Conservation (phyloP, 2,797 vertebrate species). For the Semaprochilodus insignis region DNA sequence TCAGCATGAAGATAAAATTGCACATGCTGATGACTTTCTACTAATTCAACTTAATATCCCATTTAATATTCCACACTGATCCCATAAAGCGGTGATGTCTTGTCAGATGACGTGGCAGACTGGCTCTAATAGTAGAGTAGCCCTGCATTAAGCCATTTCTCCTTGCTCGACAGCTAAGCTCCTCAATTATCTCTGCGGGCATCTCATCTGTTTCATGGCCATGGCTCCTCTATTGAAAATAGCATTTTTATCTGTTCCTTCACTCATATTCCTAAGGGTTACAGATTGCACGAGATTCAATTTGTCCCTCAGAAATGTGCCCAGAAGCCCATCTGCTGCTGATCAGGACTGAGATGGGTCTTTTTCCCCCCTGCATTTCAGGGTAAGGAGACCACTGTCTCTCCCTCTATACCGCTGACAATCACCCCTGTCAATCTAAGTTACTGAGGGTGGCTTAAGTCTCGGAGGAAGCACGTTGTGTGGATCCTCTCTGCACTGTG, state of each 20-base stretch:
- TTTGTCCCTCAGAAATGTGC: conserved; percentile 74
- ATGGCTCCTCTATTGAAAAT: conserved; percentile 58
- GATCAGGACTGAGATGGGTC: conserved; percentile 69
- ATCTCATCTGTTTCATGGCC: conserved; percentile 68
- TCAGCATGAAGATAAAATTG: not conserved
- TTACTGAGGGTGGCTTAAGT: conserved; percentile 52
- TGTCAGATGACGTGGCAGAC: conserved; percentile 2
- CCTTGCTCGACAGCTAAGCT: conserved; percentile 45
- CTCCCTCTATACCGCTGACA: conserved; percentile 62
- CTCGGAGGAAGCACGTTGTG: conserved; percentile 65
- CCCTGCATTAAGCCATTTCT: conserved; percentile 35
- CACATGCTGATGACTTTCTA: not conserved
- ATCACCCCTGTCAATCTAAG: conserved; percentile 75
- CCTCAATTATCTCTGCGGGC: conserved; percentile 69
- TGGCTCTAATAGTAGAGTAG: conserved; percentile 42
- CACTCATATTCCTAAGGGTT: conserved; percentile 68
- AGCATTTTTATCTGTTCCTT: conserved; percentile 65
- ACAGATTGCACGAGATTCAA: conserved; percentile 77
- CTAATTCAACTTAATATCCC: conserved; percentile 11
- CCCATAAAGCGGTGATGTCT: conserved; percentile 4
- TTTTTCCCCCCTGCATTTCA: conserved; percentile 55
- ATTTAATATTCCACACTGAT: conserved; percentile 27
- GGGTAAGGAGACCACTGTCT: conserved; percentile 64
- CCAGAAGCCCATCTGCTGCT: conserved; percentile 60
- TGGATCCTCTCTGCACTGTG: conserved; percentile 60